Conservation (phyloP, 2,888 invertebrate genomes). For the Listrodromus nycthemerus region DNA sequence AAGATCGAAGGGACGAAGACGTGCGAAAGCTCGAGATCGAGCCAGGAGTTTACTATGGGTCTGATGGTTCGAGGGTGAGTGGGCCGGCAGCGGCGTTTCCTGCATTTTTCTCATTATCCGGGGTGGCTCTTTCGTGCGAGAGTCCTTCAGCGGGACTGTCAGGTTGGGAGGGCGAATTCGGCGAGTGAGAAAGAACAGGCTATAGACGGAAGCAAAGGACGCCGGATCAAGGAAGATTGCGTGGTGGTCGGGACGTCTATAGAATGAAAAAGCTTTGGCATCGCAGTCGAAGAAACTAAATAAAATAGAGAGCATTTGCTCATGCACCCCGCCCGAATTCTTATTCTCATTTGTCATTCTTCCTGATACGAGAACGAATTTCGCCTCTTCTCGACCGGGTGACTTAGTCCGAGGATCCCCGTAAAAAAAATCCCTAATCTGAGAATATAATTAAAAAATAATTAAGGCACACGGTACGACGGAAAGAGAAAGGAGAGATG, state of each 20-base stretch:
- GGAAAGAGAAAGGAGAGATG: slow-evolving; percentile 38
- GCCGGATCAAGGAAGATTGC: slow-evolving; percentile 27
- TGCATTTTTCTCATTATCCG: slow-evolving; percentile 78
- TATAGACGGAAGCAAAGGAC: slow-evolving; percentile 36
- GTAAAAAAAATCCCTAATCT: slow-evolving; percentile 52
- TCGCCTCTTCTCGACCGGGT: slow-evolving; percentile 16
- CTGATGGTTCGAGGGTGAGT: slow-evolving; percentile 33
- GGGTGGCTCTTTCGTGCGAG: slow-evolving; percentile 58
- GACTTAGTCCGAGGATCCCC: slow-evolving; percentile 42
- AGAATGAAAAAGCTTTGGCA: slow-evolving; percentile 38
- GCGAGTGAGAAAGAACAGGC: slow-evolving; percentile 39
- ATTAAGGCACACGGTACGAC: slow-evolving; percentile 44
- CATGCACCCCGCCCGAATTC: slow-evolving; percentile 31
- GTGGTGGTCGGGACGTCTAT: not conserved
- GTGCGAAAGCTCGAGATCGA: slow-evolving; percentile 52
- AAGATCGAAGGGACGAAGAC: slow-evolving; percentile 69
- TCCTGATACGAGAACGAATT: slow-evolving; percentile 27
- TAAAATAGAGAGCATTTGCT: slow-evolving; percentile 63
- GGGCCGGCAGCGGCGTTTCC: slow-evolving; percentile 68
- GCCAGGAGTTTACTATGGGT: slow-evolving; percentile 29
- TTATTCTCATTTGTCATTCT: slow-evolving; percentile 39
- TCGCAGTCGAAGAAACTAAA: slow-evolving; percentile 68
- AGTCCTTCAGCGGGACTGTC: slow-evolving; percentile 38
- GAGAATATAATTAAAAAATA: slow-evolving; percentile 68
- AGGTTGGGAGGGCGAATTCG: slow-evolving; percentile 1